Conservation (phyloP, 2,113 vertebrate species). For the Lycaon pictus region DNA sequence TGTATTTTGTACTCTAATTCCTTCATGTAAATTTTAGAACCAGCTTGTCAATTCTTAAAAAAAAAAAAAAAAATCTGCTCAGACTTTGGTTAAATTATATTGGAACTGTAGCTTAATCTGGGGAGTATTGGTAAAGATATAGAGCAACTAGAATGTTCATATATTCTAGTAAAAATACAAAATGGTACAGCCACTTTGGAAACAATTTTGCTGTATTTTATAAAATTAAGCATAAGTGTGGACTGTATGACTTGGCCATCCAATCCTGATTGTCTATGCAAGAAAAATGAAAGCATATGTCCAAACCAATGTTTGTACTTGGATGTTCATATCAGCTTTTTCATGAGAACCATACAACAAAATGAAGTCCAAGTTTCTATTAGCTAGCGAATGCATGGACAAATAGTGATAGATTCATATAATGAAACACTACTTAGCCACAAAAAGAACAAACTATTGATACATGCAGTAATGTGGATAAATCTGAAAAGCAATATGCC, state of each 20-base stretch:
- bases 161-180: not conserved
- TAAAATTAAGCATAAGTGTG: not conserved
- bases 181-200: not conserved
- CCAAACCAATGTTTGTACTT: not conserved
- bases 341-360: not conserved
- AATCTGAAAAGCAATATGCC: not conserved
- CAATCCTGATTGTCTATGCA: not conserved
- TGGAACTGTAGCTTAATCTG: not conserved
- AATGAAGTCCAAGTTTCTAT: not conserved
- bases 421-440: not conserved
- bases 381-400: not conserved
- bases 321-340: not conserved
- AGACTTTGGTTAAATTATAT: not conserved
- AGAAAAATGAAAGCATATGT: conserved; percentile 9
- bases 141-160: not conserved
- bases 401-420: not conserved
- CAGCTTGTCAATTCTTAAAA: not conserved
- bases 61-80: not conserved
- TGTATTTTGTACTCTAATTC: not conserved
- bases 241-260: not conserved
- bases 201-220: conserved; percentile 23
- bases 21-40: conserved; percentile 15
- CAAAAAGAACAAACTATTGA: not conserved
- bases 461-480: not conserved
- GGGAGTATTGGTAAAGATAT: not conserved